Evolutionary conservation across 2,113 vertebrate genomes (phyloP).

Genomic region (Steatornis caripensis): DNA sequence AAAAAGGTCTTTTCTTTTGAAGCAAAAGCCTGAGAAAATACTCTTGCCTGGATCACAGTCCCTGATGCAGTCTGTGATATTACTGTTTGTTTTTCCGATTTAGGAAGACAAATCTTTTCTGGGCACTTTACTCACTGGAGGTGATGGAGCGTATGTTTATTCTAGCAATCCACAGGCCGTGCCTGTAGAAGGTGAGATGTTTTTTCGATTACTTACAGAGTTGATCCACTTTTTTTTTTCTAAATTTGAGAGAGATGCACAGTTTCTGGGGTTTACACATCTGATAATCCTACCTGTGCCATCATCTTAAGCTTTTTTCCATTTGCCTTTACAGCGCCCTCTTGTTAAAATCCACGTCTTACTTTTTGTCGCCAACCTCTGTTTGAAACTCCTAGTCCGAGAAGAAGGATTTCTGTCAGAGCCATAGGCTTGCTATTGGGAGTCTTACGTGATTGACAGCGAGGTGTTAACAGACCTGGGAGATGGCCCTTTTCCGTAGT

Average conservation of each 20-base stretch:
- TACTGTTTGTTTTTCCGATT: neutral
- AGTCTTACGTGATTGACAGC: neutral
- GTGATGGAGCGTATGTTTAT: conserved; percentile 81
- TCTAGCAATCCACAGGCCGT: conserved; percentile 77
- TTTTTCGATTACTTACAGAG: neutral
- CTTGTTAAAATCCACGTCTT: neutral
- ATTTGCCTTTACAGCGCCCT: neutral
- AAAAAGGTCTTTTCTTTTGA: neutral
- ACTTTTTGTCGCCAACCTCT: neutral
- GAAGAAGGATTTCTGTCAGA: neutral
- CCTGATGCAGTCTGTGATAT: neutral
- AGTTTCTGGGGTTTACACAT: neutral
- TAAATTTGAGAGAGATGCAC: neutral
- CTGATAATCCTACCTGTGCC: neutral
- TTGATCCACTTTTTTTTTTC: neutral
- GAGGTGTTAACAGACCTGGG: neutral
- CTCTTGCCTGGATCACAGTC: neutral
- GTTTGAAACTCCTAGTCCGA: neutral
- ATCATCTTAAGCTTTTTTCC: neutral
- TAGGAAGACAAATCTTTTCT: conserved; percentile 81
- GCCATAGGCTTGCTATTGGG: neutral
- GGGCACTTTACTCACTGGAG: conserved; percentile 79
- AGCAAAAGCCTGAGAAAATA: neutral
- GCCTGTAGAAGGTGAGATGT: conserved; percentile 85
- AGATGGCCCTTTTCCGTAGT: neutral